Conservation (phyloP, 2,888 invertebrate genomes). For the Salpingus planirostris region DNA sequence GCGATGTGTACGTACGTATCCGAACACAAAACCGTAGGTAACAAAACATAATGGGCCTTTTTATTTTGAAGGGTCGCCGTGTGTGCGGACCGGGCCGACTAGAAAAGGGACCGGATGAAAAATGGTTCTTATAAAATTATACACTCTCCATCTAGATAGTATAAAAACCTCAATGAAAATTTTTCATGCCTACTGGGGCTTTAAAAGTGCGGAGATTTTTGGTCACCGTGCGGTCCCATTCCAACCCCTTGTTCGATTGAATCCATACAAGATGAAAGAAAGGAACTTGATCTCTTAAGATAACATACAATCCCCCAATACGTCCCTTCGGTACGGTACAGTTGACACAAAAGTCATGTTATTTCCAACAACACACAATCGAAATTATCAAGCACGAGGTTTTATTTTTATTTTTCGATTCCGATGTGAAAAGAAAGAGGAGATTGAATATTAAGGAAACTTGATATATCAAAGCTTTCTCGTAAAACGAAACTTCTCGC, state of each 20-base stretch:
- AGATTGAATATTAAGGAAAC: no score
- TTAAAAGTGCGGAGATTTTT: conserved; percentile 13
- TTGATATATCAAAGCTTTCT: no score
- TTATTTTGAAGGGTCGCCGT: conserved; percentile 18
- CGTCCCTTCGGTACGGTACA: no score
- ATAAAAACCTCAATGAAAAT: conserved; percentile 18
- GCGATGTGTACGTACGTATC: conserved; percentile 25
- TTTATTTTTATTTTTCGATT: no score
- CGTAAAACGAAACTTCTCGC: no score
- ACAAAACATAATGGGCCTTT: conserved; percentile 23
- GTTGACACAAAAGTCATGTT: no score
- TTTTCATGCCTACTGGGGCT: conserved; percentile 14
- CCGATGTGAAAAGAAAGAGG: no score
- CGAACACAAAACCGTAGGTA: conserved; percentile 25
- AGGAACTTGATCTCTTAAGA: conserved; percentile 27
- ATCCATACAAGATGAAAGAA: no score
- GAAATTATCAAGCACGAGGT: no score
- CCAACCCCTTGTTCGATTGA: conserved; percentile 5
- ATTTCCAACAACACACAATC: no score
- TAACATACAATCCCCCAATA: conserved; percentile 29
- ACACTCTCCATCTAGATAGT: conserved; percentile 20
- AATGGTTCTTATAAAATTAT: conserved; percentile 22
- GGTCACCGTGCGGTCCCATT: conserved; percentile 14
- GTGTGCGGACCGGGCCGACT: no score
- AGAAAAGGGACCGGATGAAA: conserved; percentile 18